Percentiles rank a stretch among this genome's conserved stretches.
Conservation (phyloP, 2,888 invertebrate genomes). For the Melanostoma scalare region DNA sequence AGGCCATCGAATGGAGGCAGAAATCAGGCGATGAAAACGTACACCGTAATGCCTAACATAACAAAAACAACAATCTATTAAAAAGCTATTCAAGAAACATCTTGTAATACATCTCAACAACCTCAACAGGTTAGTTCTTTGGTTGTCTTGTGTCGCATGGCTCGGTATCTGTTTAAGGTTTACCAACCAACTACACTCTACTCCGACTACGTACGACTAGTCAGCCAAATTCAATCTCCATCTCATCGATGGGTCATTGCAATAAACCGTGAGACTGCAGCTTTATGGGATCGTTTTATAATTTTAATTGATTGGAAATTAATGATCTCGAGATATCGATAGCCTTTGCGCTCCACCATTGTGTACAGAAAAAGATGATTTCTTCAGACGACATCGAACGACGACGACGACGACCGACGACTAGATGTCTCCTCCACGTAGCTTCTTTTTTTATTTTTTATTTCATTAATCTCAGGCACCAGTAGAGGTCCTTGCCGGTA, state of each 20-base stretch:
- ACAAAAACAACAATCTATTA: constrained; percentile 37
- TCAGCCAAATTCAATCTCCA: constrained; percentile 55
- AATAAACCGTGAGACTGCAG: constrained; percentile 69
- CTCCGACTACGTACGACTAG: background rate
- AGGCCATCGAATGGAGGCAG: constrained; percentile 53
- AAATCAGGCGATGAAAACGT: constrained; percentile 19
- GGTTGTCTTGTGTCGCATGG: background rate
- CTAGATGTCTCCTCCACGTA: constrained; percentile 51
- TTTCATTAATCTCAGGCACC: constrained; percentile 61
- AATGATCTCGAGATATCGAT: constrained; percentile 72
- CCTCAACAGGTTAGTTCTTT: constrained; percentile 50
- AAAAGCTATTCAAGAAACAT: constrained; percentile 51
- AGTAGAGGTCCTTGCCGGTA: constrained; percentile 24
- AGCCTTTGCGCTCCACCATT: constrained; percentile 44
- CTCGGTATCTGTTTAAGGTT: background rate
- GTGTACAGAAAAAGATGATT: constrained; percentile 67
- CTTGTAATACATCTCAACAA: constrained; percentile 34
- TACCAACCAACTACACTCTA: constrained; percentile 9
- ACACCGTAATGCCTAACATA: constrained; percentile 30
- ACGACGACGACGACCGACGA: constrained; percentile 30
- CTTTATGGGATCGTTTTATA: constrained; percentile 75
- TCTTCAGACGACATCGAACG: constrained; percentile 51
- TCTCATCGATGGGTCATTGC: constrained; percentile 62
- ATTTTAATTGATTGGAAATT: constrained; percentile 76
- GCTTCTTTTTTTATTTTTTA: constrained; percentile 50